phyloP scores from a whole-genome alignment of 2,113 vertebrate species.

The Pelecanoides urinatrix region DNA sequence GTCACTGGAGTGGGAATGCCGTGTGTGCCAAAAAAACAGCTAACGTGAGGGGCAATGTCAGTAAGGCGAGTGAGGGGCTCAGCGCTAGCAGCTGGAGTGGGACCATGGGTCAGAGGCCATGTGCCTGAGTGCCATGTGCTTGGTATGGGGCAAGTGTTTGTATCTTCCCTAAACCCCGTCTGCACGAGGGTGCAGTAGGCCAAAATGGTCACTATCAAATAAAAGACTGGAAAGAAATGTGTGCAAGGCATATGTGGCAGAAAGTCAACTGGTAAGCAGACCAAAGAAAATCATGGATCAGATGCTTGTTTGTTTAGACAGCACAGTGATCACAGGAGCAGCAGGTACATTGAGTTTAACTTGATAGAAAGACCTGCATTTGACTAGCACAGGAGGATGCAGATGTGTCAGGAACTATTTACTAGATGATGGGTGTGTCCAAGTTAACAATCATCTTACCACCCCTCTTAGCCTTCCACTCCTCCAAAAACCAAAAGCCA shows the following conservation, averaged over 20 bases:
- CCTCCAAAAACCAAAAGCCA: neutral
- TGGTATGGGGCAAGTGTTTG: neutral
- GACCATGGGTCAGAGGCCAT: neutral
- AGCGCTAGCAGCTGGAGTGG: neutral
- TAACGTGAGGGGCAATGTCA: neutral
- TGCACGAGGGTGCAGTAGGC: neutral
- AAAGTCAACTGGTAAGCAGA: neutral
- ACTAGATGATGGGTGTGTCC: neutral
- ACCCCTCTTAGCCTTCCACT: neutral
- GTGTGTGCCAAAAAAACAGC: neutral
- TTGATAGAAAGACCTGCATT: neutral
- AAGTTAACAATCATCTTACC: neutral
- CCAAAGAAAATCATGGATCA: neutral
- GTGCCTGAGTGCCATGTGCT: neutral
- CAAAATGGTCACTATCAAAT: neutral
- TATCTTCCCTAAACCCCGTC: neutral
- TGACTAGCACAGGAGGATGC: neutral
- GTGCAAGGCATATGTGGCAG: neutral
- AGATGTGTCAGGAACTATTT: neutral
- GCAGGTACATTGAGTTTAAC: neutral
- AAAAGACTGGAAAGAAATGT: neutral
- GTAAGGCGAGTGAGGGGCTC: neutral
- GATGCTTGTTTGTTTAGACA: neutral
- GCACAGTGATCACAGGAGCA: neutral
- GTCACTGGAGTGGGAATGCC: neutral